phyloP scores from a whole-genome alignment of 2,113 vertebrate genomes.

The Pipra filicauda region DNA sequence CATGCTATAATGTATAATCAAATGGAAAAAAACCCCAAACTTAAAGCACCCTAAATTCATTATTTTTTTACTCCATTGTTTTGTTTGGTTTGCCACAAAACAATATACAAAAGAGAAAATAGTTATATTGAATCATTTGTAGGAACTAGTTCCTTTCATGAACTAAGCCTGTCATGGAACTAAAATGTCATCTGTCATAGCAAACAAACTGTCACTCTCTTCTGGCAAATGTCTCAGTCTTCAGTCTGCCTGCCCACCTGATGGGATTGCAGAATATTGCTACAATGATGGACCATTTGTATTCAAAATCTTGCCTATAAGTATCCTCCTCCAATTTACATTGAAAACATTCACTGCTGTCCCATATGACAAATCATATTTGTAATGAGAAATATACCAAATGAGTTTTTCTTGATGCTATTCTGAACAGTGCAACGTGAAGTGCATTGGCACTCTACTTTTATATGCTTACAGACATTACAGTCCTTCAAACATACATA shows the following conservation, averaged over 20 bases:
- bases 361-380: neutral
- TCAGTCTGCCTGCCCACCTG: neutral
- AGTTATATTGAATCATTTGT: neutral
- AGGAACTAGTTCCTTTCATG: neutral
- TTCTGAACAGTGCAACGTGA: neutral
- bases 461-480: neutral
- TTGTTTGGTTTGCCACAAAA: neutral
- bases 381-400: neutral
- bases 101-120: neutral
- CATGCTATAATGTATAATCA: neutral
- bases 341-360: neutral
- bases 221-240: neutral
- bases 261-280: neutral
- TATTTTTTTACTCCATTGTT: neutral
- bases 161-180: neutral
- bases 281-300: neutral
- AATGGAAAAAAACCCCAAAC: rapidly evolving
- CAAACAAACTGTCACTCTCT: neutral
- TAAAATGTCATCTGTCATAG: neutral
- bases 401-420: neutral
- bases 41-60: neutral
- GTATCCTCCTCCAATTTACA: neutral
- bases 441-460: neutral
- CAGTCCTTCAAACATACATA: neutral
- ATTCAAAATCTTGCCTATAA: neutral